Base-by-base conservation (phyloP, 92 coral and sea anemone species). In the Paragorgia papillata region DNA sequence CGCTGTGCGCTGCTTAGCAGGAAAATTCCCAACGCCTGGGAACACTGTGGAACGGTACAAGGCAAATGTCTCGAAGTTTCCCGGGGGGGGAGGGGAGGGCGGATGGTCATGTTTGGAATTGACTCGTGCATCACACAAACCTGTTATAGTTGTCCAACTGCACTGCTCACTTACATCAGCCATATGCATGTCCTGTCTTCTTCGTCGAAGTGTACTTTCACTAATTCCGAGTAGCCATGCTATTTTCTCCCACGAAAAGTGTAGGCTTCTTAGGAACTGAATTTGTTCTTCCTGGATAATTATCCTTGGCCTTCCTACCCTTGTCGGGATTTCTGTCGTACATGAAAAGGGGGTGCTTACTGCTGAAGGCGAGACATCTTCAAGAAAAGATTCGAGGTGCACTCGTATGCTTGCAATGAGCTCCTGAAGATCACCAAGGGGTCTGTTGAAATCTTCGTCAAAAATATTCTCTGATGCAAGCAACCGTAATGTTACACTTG, bases 141-240 rank as follows among this genome's bases (percentile, higher is more conserved):
- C 61, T 19, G 2, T 55, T 55, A 55, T 55, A 19, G 10, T 55
- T 1, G 61, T 19, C 61, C 61, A 55, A 55, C n/a, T 55, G 24
- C 29, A 19, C 22, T 55, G 61, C 61, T 55, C 61, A n/a, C n/a
- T n/a, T n/a, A n/a, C n/a, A 27, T 10, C 61, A 21, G 29, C 19
- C 61, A 55, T 10, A 27, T 1, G 0, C 61, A 55, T 55, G 9
- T 64, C 34, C 71, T 64, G 49, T 20, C 73, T 28, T 65, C 73
- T 65, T 32, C 73, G 73, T 20, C 73, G 26, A 34, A 65, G 73
- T 32, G 73, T 65, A 27, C 73, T 34, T 46, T 34, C 71, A 37
- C 48, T 32, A 13, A 32, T 35, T 18, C 71, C 71, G 15, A 64
- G 46, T n/a, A n/a, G n/a, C n/a, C n/a, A n/a, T n/a, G n/a, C n/a